Base-by-base conservation (phyloP, 2,888 invertebrate genomes). In the Chirona hameri region DNA sequence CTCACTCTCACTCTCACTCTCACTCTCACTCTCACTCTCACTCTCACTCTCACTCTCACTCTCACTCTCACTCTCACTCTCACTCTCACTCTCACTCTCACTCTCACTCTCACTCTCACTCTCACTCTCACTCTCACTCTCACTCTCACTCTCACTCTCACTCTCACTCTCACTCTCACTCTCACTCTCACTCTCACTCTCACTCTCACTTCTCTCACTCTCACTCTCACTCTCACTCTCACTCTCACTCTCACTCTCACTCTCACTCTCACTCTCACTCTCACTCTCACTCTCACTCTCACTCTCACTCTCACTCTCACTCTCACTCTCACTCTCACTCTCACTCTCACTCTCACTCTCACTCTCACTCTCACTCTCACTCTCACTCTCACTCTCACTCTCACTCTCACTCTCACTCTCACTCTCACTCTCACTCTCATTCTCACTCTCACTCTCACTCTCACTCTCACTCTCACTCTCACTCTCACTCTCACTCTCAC, bases 1-100 rank as follows among this genome's bases (percentile, higher is more conserved):
- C 31, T 65, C 69, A 79, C 65, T n/a, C 39, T 29, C 39, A 27
- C 81, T 55, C 57, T 81, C 55, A 5, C 60, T 31, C 81, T 55
- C 57, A 81, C 60, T 24, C 31, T 57, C 52, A 5, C 55, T 69
- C 82, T 57, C 60, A 21, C 46, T 60, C 46, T 60, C 55, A 10
- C 81, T 27, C 81, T 81, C 48, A 7, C 81, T 81, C 48, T 81
- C 55, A 9, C 81, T 48, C 46, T n/a, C n/a, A n/a, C n/a, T n/a
- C n/a, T n/a, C n/a, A n/a, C n/a, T n/a, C n/a, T n/a, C n/a, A n/a
- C n/a, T n/a, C n/a, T n/a, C n/a, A n/a, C n/a, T n/a, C n/a, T n/a
- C n/a, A n/a, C n/a, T n/a, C n/a, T n/a, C n/a, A n/a, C n/a, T n/a
- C n/a, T n/a, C n/a, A n/a, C n/a, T n/a, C n/a, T n/a, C n/a, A n/a